Conservation (phyloP, 2,113 vertebrate genomes). For the Orientallactaga bullata region DNA sequence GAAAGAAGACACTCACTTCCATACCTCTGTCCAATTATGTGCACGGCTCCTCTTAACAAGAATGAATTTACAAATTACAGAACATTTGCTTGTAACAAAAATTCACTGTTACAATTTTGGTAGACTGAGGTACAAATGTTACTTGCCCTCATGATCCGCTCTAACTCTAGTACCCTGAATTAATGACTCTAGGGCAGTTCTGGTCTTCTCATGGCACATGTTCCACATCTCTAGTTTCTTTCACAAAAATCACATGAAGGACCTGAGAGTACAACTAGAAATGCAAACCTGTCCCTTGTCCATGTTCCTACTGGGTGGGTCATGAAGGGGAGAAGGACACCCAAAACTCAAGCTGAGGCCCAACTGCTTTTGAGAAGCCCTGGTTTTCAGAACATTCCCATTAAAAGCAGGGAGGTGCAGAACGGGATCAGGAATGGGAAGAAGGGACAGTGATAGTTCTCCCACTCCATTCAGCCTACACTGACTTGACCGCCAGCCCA, state of each 20-base stretch:
- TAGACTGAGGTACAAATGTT: conserved; percentile 45
- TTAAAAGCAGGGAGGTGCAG: conserved; percentile 32
- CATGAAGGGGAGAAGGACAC: conserved; percentile 28
- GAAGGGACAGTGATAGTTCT: background rate
- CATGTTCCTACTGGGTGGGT: background rate
- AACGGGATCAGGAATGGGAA: background rate
- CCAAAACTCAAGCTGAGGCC: background rate
- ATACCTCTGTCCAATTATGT: background rate
- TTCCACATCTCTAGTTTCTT: conserved; percentile 7
- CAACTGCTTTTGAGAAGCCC: conserved; percentile 21
- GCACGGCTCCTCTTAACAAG: background rate
- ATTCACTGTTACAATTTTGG: conserved; percentile 27
- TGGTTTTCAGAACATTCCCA: conserved; percentile 54
- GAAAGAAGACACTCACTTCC: conserved; percentile 55
- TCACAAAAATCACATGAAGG: conserved; percentile 43
- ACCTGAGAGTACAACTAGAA: conserved; percentile 25
- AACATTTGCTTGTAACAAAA: conserved; percentile 32
- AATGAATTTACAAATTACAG: background rate
- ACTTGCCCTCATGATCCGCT: conserved; percentile 4
- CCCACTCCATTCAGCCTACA: background rate
- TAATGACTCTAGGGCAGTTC: background rate
- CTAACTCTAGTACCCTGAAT: background rate
- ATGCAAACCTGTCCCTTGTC: conserved; percentile 2
- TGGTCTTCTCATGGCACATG: conserved; percentile 36
- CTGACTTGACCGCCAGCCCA: background rate